Conservation (phyloP, 2,113 vertebrate species). For the Ellobius talpinus region DNA sequence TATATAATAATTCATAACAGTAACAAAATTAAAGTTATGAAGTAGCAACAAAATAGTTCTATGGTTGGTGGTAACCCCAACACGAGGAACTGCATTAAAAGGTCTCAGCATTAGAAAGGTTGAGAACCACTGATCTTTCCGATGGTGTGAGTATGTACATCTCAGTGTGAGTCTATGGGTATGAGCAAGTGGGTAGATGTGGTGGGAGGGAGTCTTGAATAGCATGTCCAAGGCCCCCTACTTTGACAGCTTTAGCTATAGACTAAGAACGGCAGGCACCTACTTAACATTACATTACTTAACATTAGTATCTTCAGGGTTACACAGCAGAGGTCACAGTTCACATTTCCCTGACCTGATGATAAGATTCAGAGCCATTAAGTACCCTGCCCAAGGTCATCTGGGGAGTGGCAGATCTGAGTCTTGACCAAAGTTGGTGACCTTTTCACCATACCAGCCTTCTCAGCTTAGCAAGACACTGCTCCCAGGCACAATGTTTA, state of each 20-base stretch:
- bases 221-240: fast-evolving
- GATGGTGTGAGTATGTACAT: neutral
- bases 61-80: neutral
- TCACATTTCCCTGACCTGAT: neutral
- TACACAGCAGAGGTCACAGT: fast-evolving
- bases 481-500: neutral
- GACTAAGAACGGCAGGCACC: fast-evolving
- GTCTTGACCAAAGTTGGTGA: neutral
- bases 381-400: neutral
- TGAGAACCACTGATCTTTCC: neutral
- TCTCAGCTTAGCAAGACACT: neutral
- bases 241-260: no score
- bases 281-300: fast-evolving
- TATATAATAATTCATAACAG: neutral
- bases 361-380: neutral
- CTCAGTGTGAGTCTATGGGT: neutral
- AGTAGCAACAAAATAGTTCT: neutral
- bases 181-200: no score
- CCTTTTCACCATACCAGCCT: neutral
- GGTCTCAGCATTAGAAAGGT: neutral
- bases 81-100: neutral
- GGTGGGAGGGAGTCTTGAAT: neutral
- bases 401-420: neutral
- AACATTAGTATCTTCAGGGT: fast-evolving
- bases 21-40: neutral